Conservation (phyloP, 1,140 invertebrate species). For the Euglossa dilemma region DNA sequence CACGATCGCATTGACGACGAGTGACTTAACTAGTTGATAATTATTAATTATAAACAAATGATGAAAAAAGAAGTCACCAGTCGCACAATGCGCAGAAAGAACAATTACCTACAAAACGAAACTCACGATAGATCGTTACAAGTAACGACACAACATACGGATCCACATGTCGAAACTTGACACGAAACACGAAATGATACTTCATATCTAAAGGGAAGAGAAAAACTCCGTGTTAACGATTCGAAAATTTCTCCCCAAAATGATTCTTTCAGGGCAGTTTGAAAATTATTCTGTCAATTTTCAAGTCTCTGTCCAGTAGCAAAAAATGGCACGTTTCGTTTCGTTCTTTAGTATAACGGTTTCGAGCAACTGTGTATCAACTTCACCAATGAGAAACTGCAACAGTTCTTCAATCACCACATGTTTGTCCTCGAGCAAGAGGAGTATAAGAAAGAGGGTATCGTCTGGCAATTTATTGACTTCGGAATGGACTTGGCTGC, state of each 20-base stretch:
- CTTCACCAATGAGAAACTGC: slow-evolving; percentile 98
- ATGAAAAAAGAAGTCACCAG: neutral
- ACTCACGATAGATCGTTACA: neutral
- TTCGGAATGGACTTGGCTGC: slow-evolving; percentile 98
- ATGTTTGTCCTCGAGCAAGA: slow-evolving; percentile 99
- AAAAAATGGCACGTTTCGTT: slow-evolving; percentile 21
- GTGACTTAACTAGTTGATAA: neutral
- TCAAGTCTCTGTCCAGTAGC: neutral
- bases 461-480: slow-evolving; percentile 97
- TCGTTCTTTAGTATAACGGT: slow-evolving; percentile 91
- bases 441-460: slow-evolving; percentile 97
- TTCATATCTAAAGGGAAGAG: neutral
- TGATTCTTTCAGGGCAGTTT: neutral
- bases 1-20: neutral
- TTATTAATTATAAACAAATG: neutral
- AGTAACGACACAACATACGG: neutral
- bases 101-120: neutral
- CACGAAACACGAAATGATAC: too few species aligned
- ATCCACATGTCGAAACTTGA: too few species aligned
- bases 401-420: slow-evolving; percentile 99
- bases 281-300: neutral
- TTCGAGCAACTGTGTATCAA: slow-evolving; percentile 99
- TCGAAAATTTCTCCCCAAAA: neutral
- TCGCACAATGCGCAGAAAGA: neutral
- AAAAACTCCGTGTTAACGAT: neutral